These are phyloP conservation scores for Threskiornis aethiopicus DNA, from an alignment of 2,797 vertebrate species.

Conservation along the genomic window DNA sequence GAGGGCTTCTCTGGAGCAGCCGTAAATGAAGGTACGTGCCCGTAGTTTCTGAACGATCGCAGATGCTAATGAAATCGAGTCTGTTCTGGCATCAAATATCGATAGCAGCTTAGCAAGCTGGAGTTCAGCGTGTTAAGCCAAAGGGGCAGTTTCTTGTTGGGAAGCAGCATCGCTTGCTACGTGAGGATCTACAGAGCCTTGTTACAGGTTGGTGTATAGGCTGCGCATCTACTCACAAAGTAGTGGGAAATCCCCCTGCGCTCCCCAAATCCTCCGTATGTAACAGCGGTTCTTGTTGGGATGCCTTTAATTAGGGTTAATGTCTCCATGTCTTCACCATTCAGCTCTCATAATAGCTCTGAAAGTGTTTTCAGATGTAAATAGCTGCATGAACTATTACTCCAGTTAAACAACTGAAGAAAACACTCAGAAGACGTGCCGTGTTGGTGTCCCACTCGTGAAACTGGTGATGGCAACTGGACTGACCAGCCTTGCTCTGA, in stretches of 20 bases:
- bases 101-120: neutral
- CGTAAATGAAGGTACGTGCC: neutral
- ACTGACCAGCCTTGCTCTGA: neutral
- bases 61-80: neutral
- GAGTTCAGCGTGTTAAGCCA: neutral
- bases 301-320: neutral
- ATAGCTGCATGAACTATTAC: neutral
- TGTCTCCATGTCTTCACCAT: neutral
- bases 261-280: neutral
- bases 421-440: accelerated
- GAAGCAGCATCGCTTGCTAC: neutral
- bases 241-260: neutral
- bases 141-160: neutral
- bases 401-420: neutral
- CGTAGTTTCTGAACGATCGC: neutral
- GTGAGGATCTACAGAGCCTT: accelerated
- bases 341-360: neutral
- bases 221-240: neutral
- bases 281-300: neutral
- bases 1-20: neutral
- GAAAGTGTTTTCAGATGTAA: neutral
- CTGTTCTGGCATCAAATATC: neutral
- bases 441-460: neutral
- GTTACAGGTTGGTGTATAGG: neutral
- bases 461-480: neutral